Evolutionary conservation across 2,888 invertebrate genomes (phyloP).

Genomic region (Helobdella robusta): DNA sequence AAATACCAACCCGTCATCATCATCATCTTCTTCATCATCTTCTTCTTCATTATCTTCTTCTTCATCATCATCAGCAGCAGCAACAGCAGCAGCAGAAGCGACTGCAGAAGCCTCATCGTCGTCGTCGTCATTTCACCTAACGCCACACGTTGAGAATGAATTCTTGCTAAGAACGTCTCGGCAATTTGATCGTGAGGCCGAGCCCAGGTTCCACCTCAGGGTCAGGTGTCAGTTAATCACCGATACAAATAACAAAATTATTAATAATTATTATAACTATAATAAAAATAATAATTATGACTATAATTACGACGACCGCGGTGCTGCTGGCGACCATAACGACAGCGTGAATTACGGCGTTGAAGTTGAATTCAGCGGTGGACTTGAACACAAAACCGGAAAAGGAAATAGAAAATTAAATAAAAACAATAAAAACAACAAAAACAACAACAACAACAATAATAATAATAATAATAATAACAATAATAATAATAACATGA

Average conservation of each 20-base stretch:
- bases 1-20: not conserved
- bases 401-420: too few species aligned
- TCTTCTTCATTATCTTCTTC: not conserved
- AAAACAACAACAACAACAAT: too few species aligned
- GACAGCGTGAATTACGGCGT: too few species aligned
- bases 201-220: not conserved
- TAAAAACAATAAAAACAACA: too few species aligned
- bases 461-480: too few species aligned
- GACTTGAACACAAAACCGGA: too few species aligned
- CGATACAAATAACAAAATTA: not conserved
- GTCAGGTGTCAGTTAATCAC: not conserved
- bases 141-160: constrained; percentile 20
- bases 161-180: constrained; percentile 8
- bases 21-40: not conserved
- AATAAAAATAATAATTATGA: too few species aligned
- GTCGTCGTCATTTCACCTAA: constrained; percentile 8
- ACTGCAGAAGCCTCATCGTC: not conserved
- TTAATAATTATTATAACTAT: not conserved
- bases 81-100: constrained; percentile 6
- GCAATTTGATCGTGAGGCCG: constrained; percentile 17
- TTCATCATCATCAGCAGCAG: not conserved
- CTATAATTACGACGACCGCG: too few species aligned
- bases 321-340: too few species aligned
- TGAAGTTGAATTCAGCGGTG: too few species aligned
- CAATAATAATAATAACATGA: too few species aligned